phyloP scores from a whole-genome alignment of 2,113 vertebrate genomes.

The Theristicus caerulescens region DNA sequence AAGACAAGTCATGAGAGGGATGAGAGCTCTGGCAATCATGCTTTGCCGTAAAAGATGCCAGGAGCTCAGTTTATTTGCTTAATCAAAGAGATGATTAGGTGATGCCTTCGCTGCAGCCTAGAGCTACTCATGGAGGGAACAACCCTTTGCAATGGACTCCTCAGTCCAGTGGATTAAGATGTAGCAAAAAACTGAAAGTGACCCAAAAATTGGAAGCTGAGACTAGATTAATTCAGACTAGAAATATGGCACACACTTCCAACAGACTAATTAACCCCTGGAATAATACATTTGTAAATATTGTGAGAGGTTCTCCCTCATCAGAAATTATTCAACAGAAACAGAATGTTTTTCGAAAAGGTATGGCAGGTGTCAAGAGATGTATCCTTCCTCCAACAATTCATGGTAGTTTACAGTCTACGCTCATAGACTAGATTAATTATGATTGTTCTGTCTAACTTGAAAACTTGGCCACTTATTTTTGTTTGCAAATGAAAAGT shows the following conservation, averaged over 20 bases:
- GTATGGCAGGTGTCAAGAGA: neutral
- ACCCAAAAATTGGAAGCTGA: neutral
- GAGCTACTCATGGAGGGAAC: neutral
- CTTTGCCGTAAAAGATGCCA: neutral
- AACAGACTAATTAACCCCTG: neutral
- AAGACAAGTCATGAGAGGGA: neutral
- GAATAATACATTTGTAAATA: neutral
- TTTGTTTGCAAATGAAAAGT: neutral
- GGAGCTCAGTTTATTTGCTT: neutral
- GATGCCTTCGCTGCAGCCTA: neutral
- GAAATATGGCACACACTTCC: neutral
- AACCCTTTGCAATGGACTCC: neutral
- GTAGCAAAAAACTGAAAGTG: neutral
- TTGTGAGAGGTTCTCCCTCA: neutral
- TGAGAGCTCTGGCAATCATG: neutral
- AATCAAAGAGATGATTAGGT: neutral
- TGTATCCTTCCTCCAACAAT: neutral
- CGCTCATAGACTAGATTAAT: neutral
- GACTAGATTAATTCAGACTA: neutral
- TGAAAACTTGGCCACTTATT: neutral
- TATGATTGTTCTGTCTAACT: neutral
- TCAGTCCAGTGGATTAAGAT: neutral
- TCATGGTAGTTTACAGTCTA: neutral
- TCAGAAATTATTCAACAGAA: neutral
- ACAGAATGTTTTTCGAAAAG: neutral